Evolutionary conservation across 2,888 invertebrate genomes (phyloP), one percentile per base, ranked within the genome.

Genomic region (Scaptomyza caliginosa): DNA sequence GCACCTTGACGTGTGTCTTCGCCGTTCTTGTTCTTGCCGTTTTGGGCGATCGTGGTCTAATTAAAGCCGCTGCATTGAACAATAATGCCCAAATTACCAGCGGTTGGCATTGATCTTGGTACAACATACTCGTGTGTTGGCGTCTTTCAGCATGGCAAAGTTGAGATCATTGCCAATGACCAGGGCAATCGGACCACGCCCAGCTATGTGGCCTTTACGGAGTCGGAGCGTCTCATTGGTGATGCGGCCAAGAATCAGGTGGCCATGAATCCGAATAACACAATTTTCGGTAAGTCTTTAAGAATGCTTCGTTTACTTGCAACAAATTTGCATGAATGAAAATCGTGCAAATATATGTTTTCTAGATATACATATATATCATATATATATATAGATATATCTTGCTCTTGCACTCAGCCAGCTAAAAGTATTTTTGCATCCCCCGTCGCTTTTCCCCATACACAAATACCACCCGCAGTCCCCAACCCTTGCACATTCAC

Each of bases 81-180:
- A 32, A 32, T 64, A 26, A 90, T 90, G 96, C 91, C 89, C 73
- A 90, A 89, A 72, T 77, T 88, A 85, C 89, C 90, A 75, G 90
- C 91, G 28, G 83, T 90, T 87, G 90, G 91, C 84, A 90, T 91
- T 92, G 98, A 98, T 93, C 94, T 98, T 92, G 98, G 98, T 78
- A 98, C 98, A 78, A 98, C 97, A 64, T 98, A 97, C 92, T 98
- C 97, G 52, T 97, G 97, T 90, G 97, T 97, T 70, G 97, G 97
- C 75, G 97, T 97, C 73, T 97, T 97, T 94, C 96, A 96, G 92
- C 95, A 96, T 92, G 95, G 96, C 73, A 96, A 96, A 91, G 96
- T 96, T 79, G 96, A 96, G 91, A 96, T 96, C 84, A 95, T 96
- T 80, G 95, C 96, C 80, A 96, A 96, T 86, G 96, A 96, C 79